phyloP scores from a whole-genome alignment of 1,140 invertebrate genomes.

The Chlorops oryzae region DNA sequence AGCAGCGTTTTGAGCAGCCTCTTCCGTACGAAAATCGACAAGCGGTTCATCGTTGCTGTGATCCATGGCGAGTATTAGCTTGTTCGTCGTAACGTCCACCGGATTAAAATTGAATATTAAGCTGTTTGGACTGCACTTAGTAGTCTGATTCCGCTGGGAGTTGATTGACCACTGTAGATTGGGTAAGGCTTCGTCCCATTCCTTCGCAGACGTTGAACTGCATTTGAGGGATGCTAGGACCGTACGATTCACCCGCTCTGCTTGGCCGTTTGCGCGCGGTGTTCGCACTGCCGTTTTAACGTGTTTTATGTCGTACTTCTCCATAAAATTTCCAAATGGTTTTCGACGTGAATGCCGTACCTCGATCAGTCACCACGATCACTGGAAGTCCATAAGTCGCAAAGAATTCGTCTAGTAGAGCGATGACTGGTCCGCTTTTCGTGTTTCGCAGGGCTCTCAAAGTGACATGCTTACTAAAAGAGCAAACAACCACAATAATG shows the following conservation, averaged over 20 bases:
- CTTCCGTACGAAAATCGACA: no score
- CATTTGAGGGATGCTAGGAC: not conserved
- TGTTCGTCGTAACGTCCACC: not conserved
- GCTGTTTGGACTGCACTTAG: not conserved
- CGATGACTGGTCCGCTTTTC: no score
- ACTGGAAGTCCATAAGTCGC: conserved; percentile 19
- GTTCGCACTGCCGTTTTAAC: conserved; percentile 31
- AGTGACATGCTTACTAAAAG: no score
- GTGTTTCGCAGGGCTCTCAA: no score
- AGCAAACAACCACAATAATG: no score
- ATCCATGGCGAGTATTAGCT: not conserved
- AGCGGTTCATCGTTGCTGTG: not conserved
- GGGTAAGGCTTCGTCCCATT: conserved; percentile 1
- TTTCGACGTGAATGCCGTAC: conserved; percentile 20
- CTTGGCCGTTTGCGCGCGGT: conserved; percentile 28
- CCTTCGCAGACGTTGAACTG: not conserved
- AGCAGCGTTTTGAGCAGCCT: no score
- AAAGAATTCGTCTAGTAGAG: conserved; percentile 14
- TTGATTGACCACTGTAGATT: conserved; percentile 10
- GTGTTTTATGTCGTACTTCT: conserved; percentile 24
- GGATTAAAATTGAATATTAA: not conserved
- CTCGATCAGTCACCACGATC: conserved; percentile 22
- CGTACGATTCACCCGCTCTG: conserved; percentile 20
- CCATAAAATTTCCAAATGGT: conserved; percentile 27
- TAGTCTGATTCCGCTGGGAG: not conserved